A percentile compares a stretch with the other conserved stretches of the same genome.
These are phyloP conservation scores for Parasteatoda tepidariorum DNA, from an alignment of 1,140 invertebrate species.

Conservation along the genomic window DNA sequence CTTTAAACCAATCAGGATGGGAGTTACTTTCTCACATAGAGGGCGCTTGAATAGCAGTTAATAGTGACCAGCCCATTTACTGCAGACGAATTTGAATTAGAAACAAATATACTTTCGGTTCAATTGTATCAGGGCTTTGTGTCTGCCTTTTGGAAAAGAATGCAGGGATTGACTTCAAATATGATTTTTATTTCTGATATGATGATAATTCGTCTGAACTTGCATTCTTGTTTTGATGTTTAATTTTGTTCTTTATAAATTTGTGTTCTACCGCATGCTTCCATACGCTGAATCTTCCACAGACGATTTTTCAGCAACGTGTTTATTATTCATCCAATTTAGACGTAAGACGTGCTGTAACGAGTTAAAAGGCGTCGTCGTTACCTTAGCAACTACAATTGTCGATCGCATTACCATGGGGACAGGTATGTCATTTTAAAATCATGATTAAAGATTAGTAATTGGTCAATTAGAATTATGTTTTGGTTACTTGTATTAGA, in stretches of 20 bases:
- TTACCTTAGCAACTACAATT: constrained; percentile 43
- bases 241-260: background rate
- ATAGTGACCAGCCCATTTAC: background rate
- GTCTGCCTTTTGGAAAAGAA: background rate
- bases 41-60: background rate
- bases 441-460: background rate
- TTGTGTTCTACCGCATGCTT: constrained; percentile 7
- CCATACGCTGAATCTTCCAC: constrained; percentile 3
- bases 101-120: background rate
- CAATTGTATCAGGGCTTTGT: background rate
- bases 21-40: background rate
- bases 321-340: constrained; percentile 20
- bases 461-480: too few species aligned
- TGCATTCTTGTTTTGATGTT: background rate
- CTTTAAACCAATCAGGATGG: constrained; percentile 27
- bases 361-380: constrained; percentile 24
- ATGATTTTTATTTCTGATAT: background rate
- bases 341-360: background rate
- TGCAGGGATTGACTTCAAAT: background rate
- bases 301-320: constrained; percentile 33
- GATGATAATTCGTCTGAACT: background rate
- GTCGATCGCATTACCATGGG: constrained; percentile 49
- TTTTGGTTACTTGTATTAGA: too few species aligned
- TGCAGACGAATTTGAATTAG: background rate
- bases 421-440: constrained; percentile 27